Evolutionary conservation across 2,888 invertebrate species (phyloP).

Genomic region (Gerris lacustris): DNA sequence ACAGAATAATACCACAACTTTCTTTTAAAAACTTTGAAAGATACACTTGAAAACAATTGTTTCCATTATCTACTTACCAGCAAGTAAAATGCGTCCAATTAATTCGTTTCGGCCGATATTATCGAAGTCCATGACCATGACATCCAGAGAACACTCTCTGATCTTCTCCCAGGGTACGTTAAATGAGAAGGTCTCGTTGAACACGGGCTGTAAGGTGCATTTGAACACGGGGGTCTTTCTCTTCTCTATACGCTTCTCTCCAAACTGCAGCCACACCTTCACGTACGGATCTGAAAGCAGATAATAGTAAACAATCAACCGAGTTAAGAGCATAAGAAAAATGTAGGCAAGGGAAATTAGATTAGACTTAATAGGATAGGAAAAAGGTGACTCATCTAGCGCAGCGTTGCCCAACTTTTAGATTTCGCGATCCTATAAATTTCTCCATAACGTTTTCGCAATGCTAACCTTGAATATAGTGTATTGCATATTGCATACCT

Average conservation of each 20-base stretch:
- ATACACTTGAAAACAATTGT: too few species aligned
- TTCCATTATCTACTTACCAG: conserved; percentile 48
- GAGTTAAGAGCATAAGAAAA: not conserved
- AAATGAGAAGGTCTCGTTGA: conserved; percentile 91
- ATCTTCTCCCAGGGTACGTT: conserved; percentile 96
- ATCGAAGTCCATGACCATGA: conserved; percentile 95
- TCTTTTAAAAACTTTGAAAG: too few species aligned
- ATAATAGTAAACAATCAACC: too few species aligned
- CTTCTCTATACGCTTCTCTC: conserved; percentile 87
- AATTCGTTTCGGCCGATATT: conserved; percentile 88
- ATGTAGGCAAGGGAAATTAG: not conserved
- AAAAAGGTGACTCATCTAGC: too few species aligned
- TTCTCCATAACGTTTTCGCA: too few species aligned
- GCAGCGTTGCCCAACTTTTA: too few species aligned
- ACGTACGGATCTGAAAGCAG: conserved; percentile 80
- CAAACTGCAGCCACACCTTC: conserved; percentile 94
- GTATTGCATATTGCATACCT: too few species aligned
- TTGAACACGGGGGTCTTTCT: conserved; percentile 90
- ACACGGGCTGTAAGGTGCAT: conserved; percentile 87
- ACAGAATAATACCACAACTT: too few species aligned
- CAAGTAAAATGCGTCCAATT: conserved; percentile 82
- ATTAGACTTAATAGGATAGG: too few species aligned
- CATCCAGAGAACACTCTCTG: conserved; percentile 82
- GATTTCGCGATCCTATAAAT: too few species aligned
- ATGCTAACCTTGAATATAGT: too few species aligned